Evolutionary conservation across 2,797 vertebrate species (phyloP).

Genomic region (Lepidocolaptes lacrymiger): DNA sequence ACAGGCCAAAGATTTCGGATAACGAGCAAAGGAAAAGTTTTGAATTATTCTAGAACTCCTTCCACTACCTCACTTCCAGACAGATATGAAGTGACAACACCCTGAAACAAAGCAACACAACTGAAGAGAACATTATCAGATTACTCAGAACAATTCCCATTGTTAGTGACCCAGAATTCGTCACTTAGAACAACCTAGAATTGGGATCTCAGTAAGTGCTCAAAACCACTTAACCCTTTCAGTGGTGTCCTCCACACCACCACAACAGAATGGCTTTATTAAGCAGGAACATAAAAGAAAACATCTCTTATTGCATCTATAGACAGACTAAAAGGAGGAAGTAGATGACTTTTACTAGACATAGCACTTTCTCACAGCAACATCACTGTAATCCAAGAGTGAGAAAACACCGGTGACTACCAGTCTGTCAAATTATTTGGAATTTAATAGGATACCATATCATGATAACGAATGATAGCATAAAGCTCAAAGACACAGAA

Average conservation of each 20-base stretch:
- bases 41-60: slow-evolving; percentile 59
- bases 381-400: background rate
- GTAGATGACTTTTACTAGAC: background rate
- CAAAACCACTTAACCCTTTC: slow-evolving; percentile 53
- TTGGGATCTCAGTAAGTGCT: background rate
- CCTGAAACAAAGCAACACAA: slow-evolving; percentile 56
- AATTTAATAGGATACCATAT: background rate
- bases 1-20: slow-evolving; percentile 32
- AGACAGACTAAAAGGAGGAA: background rate
- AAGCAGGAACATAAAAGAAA: background rate
- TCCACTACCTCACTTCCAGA: slow-evolving; percentile 72
- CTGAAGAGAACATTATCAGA: slow-evolving; percentile 46
- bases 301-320: background rate
- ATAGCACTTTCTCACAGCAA: background rate
- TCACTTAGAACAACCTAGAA: slow-evolving; percentile 51
- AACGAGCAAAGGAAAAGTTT: slow-evolving; percentile 61
- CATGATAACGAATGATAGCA: background rate
- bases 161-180: slow-evolving; percentile 48
- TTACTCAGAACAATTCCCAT: slow-evolving; percentile 64
- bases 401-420: background rate
- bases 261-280: background rate
- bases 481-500: background rate
- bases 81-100: slow-evolving; percentile 62
- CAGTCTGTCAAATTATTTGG: slow-evolving; percentile 10
- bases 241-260: background rate